phyloP scores from a whole-genome alignment of 2,113 vertebrate genomes.

The Triplophysa dalaica region DNA sequence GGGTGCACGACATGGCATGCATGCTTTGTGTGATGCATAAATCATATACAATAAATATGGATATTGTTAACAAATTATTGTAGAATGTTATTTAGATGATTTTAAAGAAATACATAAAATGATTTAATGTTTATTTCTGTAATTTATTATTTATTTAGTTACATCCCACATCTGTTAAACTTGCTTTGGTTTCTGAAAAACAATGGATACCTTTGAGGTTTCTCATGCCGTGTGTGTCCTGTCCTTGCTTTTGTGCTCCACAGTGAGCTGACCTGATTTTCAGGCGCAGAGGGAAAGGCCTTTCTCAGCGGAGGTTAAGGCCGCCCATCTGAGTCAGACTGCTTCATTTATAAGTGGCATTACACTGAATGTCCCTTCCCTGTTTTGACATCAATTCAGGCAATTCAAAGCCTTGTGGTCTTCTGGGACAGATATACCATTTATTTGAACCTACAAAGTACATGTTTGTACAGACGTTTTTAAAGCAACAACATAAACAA shows the following conservation, averaged over 20 bases:
- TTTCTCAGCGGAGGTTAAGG: constrained; percentile 25
- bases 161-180: neutral
- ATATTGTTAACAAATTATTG: too few relatives aligned
- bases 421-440: constrained; percentile 33
- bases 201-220: constrained; percentile 18
- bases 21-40: neutral
- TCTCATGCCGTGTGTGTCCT: constrained; percentile 31
- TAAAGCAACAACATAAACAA: too few relatives aligned
- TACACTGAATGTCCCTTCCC: neutral
- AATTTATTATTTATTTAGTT: too few relatives aligned
- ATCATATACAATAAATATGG: neutral
- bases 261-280: constrained; percentile 47
- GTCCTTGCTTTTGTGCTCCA: constrained; percentile 38
- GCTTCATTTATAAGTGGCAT: constrained; percentile 19
- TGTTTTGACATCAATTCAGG: constrained; percentile 27
- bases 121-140: too few relatives aligned
- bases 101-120: neutral
- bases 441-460: neutral
- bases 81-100: neutral
- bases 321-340: constrained; percentile 13
- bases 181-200: constrained; percentile 17
- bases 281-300: constrained; percentile 20
- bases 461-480: too few relatives aligned
- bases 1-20: neutral
- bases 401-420: constrained; percentile 18